Conservation (phyloP, 2,797 vertebrate genomes). For the Delichon dasypus region DNA sequence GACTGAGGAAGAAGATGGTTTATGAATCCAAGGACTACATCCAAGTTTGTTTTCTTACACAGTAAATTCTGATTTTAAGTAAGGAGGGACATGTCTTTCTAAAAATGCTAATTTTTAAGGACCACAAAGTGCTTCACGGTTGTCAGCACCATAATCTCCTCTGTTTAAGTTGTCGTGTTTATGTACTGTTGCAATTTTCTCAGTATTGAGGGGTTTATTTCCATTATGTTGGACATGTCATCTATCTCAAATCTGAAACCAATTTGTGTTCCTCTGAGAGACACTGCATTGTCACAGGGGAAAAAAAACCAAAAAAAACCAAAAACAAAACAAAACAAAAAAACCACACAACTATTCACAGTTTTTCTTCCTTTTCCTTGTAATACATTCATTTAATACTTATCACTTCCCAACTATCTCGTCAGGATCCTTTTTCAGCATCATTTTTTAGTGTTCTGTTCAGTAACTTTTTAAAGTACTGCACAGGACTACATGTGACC, state of each 20-base stretch:
- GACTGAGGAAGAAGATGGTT: background rate
- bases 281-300: background rate
- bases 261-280: conserved; percentile 31
- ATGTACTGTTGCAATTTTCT: conserved; percentile 35
- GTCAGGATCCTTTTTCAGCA: conserved; percentile 10
- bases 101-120: background rate
- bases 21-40: background rate
- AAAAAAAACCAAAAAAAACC: background rate
- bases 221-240: conserved; percentile 1
- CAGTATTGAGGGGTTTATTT: conserved; percentile 29
- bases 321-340: background rate
- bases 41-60: background rate
- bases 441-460: conserved; percentile 9
- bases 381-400: conserved; percentile 27
- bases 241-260: conserved; percentile 32
- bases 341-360: background rate
- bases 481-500: background rate
- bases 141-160: conserved; percentile 43
- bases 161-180: conserved; percentile 60
- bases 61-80: background rate
- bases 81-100: background rate
- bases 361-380: background rate
- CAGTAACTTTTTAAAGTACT: conserved; percentile 5
- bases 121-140: background rate
- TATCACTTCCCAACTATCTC: background rate